These are phyloP conservation scores for Thalpophila matura DNA, from an alignment of 2,888 invertebrate species.

Conservation along the genomic window DNA sequence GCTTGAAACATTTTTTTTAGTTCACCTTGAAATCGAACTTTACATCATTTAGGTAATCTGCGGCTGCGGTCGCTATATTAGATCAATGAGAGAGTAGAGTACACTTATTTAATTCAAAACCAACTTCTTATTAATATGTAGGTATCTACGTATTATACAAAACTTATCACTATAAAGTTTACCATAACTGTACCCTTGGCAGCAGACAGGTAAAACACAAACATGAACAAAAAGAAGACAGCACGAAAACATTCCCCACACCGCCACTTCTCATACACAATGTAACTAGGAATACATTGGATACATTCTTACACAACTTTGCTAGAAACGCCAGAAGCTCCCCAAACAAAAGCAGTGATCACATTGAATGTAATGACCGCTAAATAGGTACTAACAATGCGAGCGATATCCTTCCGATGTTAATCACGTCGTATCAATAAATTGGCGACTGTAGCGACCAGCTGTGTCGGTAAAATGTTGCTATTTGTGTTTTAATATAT, in stretches of 20 bases:
- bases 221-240: neutral
- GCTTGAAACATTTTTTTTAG: no score
- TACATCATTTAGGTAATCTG: no score
- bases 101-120: no score
- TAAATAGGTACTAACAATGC: conserved; percentile 64
- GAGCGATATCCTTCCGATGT: conserved; percentile 62
- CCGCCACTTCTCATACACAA: conserved; percentile 18
- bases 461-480: conserved; percentile 72
- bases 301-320: conserved; percentile 28
- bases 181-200: conserved; percentile 1
- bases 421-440: conserved; percentile 76
- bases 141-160: neutral
- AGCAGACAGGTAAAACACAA: conserved; percentile 1
- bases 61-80: no score
- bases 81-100: no score
- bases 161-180: neutral
- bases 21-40: no score
- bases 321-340: conserved; percentile 4
- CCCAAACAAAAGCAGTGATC: conserved; percentile 42
- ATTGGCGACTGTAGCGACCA: conserved; percentile 71
- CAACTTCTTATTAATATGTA: neutral
- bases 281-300: conserved; percentile 28
- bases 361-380: conserved; percentile 61
- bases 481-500: conserved; percentile 72
- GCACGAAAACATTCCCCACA: conserved; percentile 11